Evolutionary conservation across 2,888 invertebrate species (phyloP).

Genomic region (Pyrrhosoma nymphula): DNA sequence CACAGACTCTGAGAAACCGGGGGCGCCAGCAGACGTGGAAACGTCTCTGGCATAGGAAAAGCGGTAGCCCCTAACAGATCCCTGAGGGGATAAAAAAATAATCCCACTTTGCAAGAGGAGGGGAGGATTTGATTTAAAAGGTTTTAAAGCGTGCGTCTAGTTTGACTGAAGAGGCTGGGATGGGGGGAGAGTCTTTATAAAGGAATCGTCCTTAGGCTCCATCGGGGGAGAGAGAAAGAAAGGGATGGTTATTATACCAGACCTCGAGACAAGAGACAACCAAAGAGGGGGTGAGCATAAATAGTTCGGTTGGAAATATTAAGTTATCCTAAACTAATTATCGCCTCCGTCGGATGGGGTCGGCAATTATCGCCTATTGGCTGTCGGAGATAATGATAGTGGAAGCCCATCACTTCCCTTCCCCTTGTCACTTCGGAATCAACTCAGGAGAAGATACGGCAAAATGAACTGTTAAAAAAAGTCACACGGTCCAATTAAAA

Average conservation of each 20-base stretch:
- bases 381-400: not conserved
- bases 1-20: not conserved
- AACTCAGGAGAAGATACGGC: not conserved
- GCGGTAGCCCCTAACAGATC: conserved; percentile 23
- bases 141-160: not conserved
- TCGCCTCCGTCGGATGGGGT: not conserved
- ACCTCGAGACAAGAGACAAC: conserved; percentile 2
- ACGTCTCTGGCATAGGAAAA: not conserved
- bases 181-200: not conserved
- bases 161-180: not conserved
- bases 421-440: not conserved
- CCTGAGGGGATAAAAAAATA: conserved; percentile 1
- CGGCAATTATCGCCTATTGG: conserved; percentile 31
- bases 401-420: not conserved
- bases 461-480: not conserved
- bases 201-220: not conserved
- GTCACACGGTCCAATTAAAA: not conserved
- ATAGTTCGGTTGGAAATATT: conserved; percentile 10
- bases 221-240: not conserved
- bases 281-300: not conserved
- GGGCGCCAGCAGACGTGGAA: not conserved
- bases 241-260: not conserved
- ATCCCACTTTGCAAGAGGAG: not conserved
- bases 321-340: conserved; percentile 41
- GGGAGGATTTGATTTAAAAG: not conserved